Base-by-base conservation (phyloP, 2,113 vertebrate genomes). In the Sciurus niger region DNA sequence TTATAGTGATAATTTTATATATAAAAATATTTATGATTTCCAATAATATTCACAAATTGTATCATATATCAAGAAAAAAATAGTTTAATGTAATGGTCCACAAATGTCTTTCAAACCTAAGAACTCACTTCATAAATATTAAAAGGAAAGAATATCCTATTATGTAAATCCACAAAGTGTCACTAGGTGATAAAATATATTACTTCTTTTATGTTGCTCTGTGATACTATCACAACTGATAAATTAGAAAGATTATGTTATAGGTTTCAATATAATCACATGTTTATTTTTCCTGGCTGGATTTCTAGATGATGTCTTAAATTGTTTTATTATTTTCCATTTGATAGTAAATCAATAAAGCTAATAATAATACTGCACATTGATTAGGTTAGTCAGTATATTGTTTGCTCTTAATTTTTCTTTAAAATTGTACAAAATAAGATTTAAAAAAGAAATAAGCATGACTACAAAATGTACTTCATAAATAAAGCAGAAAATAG, bases 11-110 rank as follows among this genome's bases (percentile, higher is more conserved):
- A 83, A 97, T 96, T 94, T 40, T 97, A 97, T 40, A 93, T 96
- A 97, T 93, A 94, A 90, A 95, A 74, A 43, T 55, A 97, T 97
- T 89, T 90, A 92, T 97, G 97, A 95, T 98, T 98, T 97, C 37
- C 82, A 98, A 94, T 97, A 97, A 96, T 96, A 96, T 98, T 96
- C 96, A 34, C 65, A 98, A 98, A 98, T 97, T 95, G 82, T 83
- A 96, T n/a, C 84, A 32, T 1, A n/a, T 32, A 65, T 73, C 20
- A 92, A 40, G 48, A 60, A 94, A 82, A 76, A 84, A 76, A 63
- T 18, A 40, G 14, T 34, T 90, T 98, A 96, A 98, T 97, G 98
- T 98, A 99, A 97, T 97, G 89, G 92, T n/a, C 24, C 24, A 93
- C 4, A 76, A 30, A 24, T 84, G 2, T 60, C 28, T 96, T 96